Conservation (phyloP, 2,113 vertebrate genomes). For the Grallaria varia region DNA sequence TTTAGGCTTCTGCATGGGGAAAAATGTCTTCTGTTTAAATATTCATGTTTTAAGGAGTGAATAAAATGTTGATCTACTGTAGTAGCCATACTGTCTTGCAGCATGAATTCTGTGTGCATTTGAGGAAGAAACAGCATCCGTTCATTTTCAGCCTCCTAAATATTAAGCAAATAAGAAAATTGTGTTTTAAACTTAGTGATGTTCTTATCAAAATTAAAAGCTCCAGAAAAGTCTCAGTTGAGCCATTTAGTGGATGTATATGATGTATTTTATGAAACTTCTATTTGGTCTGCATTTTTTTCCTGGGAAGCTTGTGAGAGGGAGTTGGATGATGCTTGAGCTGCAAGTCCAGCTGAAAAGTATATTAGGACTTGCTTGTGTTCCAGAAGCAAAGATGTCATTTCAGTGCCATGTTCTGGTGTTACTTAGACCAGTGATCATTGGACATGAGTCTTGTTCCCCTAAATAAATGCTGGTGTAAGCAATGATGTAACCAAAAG, state of each 20-base stretch:
- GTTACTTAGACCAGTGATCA: background rate
- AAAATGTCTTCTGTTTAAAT: slow-evolving; percentile 68
- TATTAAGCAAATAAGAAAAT: background rate
- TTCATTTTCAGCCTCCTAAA: background rate
- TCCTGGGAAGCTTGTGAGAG: background rate
- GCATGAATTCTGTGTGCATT: background rate
- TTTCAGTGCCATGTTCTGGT: background rate
- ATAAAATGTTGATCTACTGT: slow-evolving; percentile 52
- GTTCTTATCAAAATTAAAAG: background rate
- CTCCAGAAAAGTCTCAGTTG: background rate
- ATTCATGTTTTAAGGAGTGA: slow-evolving; percentile 66
- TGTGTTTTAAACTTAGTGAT: background rate
- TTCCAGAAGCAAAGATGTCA: background rate
- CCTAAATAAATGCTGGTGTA: background rate
- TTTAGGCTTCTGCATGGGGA: slow-evolving; percentile 56
- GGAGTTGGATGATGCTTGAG: background rate
- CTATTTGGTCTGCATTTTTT: background rate
- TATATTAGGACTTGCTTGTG: background rate
- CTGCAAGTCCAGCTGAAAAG: background rate
- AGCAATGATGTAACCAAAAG: background rate
- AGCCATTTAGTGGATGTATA: background rate
- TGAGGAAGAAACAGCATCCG: background rate
- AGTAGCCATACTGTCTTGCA: slow-evolving; percentile 4
- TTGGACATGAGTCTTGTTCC: background rate
- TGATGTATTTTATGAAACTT: background rate